Conservation (phyloP, 53 echinoderm and acorn worm species). For the Zoroaster sp. region DNA sequence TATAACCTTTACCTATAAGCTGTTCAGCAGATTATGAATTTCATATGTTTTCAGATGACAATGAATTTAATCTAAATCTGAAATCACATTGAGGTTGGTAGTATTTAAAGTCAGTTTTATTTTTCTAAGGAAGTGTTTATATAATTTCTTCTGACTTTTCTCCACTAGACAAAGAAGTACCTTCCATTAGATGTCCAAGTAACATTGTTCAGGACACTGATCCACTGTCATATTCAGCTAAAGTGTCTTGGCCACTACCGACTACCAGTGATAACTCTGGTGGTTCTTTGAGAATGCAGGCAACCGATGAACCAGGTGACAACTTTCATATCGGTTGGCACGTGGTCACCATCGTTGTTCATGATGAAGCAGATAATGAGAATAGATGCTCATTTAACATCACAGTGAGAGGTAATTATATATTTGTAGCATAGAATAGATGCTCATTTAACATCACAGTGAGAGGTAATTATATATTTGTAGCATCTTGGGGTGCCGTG, state of each 20-base stretch:
- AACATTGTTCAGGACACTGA: conserved; percentile 24
- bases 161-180: too few species aligned
- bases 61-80: too few species aligned
- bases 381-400: not conserved
- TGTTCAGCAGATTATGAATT: conserved; percentile 5
- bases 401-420: not conserved
- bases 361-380: not conserved
- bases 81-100: too few species aligned
- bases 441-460: not conserved
- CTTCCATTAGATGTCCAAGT: conserved; percentile 19
- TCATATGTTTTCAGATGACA: too few species aligned
- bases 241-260: conserved; percentile 38
- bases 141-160: too few species aligned
- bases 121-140: too few species aligned
- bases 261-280: conserved; percentile 36
- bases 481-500: too few species aligned
- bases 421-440: not conserved
- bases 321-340: conserved; percentile 38
- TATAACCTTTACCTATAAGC: not conserved
- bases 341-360: conserved; percentile 10
- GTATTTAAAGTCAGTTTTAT: too few species aligned
- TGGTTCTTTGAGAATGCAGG: not conserved
- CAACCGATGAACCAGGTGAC: conserved; percentile 15
- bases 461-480: not conserved
- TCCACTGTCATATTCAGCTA: conserved; percentile 5